Evolutionary conservation across 2,888 invertebrate species (phyloP).

Genomic region (Morpho deidamia): DNA sequence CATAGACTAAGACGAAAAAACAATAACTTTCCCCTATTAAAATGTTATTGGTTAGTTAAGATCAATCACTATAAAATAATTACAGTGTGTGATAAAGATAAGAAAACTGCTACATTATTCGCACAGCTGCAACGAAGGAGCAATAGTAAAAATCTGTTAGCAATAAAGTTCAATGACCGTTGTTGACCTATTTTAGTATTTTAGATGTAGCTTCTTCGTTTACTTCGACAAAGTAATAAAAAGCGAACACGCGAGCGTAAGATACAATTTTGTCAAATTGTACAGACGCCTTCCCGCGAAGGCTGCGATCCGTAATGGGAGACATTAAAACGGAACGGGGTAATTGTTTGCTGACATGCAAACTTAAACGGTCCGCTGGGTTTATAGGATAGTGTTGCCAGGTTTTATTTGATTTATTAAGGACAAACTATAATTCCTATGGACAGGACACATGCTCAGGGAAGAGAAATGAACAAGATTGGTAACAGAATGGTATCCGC

Average conservation of each 20-base stretch:
- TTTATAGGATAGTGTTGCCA: conserved; percentile 10
- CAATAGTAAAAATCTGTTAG: conserved; percentile 12
- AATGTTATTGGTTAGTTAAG: no score
- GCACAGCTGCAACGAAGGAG: no score
- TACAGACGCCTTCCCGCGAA: conserved; percentile 27
- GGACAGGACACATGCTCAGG: no score
- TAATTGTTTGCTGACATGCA: conserved; percentile 39
- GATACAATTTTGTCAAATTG: conserved; percentile 40
- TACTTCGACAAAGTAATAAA: conserved; percentile 19
- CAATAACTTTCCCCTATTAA: no score
- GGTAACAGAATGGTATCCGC: no score
- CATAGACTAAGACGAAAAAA: no score
- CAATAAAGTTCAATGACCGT: conserved; percentile 20
- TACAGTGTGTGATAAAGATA: no score
- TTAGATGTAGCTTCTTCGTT: not conserved
- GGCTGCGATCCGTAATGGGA: conserved; percentile 30
- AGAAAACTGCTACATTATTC: no score
- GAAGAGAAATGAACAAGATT: no score
- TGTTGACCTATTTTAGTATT: conserved; percentile 14
- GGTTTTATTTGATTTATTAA: no score
- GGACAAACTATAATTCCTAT: no score
- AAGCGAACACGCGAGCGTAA: conserved; percentile 17
- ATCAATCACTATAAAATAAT: no score
- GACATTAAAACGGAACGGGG: conserved; percentile 34
- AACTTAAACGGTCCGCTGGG: conserved; percentile 17